Percentiles rank a stretch among this genome's conserved stretches.
Evolutionary conservation across 1,140 invertebrate species (phyloP).

Genomic region (Sitophilus oryzae): DNA sequence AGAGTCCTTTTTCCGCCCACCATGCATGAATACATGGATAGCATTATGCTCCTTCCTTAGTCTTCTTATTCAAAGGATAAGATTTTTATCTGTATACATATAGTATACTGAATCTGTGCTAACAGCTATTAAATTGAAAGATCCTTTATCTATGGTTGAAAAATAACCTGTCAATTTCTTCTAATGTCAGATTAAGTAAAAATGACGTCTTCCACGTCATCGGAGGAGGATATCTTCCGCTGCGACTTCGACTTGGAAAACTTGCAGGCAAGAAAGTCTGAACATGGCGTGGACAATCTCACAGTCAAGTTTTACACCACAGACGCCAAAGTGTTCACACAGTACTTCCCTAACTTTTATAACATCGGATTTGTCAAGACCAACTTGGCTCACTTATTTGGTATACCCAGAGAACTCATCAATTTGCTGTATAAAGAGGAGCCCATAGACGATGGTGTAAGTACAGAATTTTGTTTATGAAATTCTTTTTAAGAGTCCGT

Average conservation of each 20-base stretch:
- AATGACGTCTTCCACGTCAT: background rate
- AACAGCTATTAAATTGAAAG: too few relatives aligned
- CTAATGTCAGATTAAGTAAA: too few relatives aligned
- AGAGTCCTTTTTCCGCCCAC: too few relatives aligned
- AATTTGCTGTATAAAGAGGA: conserved; percentile 14
- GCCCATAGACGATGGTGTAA: conserved; percentile 14
- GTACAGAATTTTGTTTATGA: background rate
- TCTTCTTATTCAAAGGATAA: too few relatives aligned
- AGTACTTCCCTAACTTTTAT: conserved; percentile 28
- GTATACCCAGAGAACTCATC: conserved; percentile 8
- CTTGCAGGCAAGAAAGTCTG: background rate
- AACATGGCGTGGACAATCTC: conserved; percentile 18
- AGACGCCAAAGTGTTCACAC: conserved; percentile 35
- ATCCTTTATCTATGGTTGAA: too few relatives aligned
- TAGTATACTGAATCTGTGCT: too few relatives aligned
- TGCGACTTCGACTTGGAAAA: conserved; percentile 12
- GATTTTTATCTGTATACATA: too few relatives aligned
- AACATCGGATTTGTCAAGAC: conserved; percentile 12
- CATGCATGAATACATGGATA: too few relatives aligned
- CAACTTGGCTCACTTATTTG: conserved; percentile 13
- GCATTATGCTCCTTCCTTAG: too few relatives aligned
- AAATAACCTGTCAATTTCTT: too few relatives aligned
- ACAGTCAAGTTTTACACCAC: conserved; percentile 37
- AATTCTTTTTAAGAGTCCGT: too few relatives aligned
- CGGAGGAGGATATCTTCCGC: background rate